Evolutionary conservation across 2,797 vertebrate species (phyloP), one percentile per base, ranked within the genome.

Genomic region (Diplodus puntazzo): DNA sequence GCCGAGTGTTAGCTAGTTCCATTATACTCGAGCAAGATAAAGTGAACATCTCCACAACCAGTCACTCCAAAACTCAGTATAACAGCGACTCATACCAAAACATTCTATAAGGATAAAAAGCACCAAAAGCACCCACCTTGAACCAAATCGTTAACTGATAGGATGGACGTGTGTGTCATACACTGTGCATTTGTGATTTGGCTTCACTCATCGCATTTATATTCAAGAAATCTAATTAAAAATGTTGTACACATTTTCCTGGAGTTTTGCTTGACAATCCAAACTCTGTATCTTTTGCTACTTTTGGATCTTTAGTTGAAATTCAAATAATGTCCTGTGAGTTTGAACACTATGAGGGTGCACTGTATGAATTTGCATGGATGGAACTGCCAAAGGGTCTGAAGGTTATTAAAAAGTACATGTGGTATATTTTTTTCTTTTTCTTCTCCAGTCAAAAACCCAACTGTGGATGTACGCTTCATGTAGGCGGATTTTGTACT

Each of bases 401-500:
- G 21, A 60, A 68, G 34, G 50, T 73, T 52, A 42, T 62, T 27
- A 16, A 30, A 16, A 30, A 74, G 43, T 50, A n/a, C 17, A 64
- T 23, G 4, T 21, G 11, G 42, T 2, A 11, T 5, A 27, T 59
- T 46, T 3, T 66, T 3, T 62, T n/a, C 6, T 54, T 53, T 63
- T 30, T 0, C n/a, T 9, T 54, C 16, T 67, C 42, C 18, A 63
- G 25, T n/a, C 5, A 20, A 30, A 62, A 72, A 18, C 11, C 6
- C 14, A 69, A 55, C 42, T 2, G 2, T 55, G 20, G 20, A 39
- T 69, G 14, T 21, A 58, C 3, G 50, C 25, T 59, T 49, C 5
- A 42, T 46, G 39, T 69, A 25, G 12, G 23, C 13, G 2, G 7
- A 21, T 52, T 42, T 54, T 71, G 43, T 11, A 11, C 43, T 27